Evolutionary conservation across 2,888 invertebrate genomes (phyloP), one percentile per base, ranked within the genome.

Genomic region (Drosophila buzzatii): DNA sequence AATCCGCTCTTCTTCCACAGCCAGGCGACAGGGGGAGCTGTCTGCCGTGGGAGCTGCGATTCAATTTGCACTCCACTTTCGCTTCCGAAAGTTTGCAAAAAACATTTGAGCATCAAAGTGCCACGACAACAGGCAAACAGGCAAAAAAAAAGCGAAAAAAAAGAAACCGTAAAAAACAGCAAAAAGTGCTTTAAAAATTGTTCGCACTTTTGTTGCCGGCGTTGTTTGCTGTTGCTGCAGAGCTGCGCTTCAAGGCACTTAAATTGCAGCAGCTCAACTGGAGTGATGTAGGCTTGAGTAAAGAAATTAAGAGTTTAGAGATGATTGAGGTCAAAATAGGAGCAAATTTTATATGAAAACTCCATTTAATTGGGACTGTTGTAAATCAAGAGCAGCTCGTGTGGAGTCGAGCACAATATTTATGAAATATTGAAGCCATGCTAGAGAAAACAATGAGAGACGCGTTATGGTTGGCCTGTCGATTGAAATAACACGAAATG

Each of bases 91-190:
- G 58, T 52, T 66, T 60, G 35, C 27, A 52, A 73, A 76, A 85
- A 84, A 76, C 66, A 76, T 79, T 88, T 79, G 62, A 59, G 70
- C 82, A 74, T 87, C 74, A 84, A 88, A 88, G 88, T 70, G 83
- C 59, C 35, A 23, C 7, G 23, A 51, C 37, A 33, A 45, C 44
- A 37, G 57, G 41, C 55, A 45, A 31, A 66, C 60, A 49, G 55
- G 41, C 20, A 53, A 27, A 18, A 64, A 56, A 52, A 18, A 16
- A 41, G n/a, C n/a, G 14, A 9, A 64, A 44, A 37, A 49, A 42
- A 20, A n/a, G n/a, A n/a, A n/a, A n/a, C n/a, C n/a, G n/a, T n/a
- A n/a, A n/a, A 14, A n/a, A 16, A 31, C 10, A 9, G 58, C 9
- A 61, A 56, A 23, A 27, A 42, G 42, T 14, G 53, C 53, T 69